Evolutionary conservation across 2,113 vertebrate species (phyloP).

Genomic region (Suncus etruscus): DNA sequence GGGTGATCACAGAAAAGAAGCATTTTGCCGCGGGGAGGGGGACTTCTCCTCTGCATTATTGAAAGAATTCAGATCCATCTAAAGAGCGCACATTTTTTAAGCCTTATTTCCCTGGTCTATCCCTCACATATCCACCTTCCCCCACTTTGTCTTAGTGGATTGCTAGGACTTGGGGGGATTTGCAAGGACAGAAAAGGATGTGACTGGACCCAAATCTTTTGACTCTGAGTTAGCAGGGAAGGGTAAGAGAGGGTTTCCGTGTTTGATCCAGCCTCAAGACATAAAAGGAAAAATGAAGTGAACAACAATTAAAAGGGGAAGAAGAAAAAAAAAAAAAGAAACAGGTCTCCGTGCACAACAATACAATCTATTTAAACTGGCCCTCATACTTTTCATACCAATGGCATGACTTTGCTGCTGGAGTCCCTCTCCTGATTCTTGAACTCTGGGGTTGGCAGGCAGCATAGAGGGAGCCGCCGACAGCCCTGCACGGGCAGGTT

Average conservation of each 20-base stretch:
- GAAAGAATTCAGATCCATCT: neutral
- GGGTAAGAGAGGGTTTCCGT: neutral
- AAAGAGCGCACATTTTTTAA: neutral
- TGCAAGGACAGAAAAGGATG: neutral
- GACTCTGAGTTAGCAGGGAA: neutral
- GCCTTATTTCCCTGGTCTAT: neutral
- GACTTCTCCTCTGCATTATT: neutral
- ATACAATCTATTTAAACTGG: slow-evolving; percentile 81
- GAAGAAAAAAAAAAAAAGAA: neutral
- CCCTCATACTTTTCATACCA: slow-evolving; percentile 84
- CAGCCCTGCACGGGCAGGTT: slow-evolving; percentile 75
- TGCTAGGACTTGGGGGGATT: neutral
- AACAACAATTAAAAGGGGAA: slow-evolving; percentile 58
- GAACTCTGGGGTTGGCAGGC: slow-evolving; percentile 76
- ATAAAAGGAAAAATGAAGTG: slow-evolving; percentile 77
- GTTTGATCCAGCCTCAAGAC: slow-evolving; percentile 60
- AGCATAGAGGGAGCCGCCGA: slow-evolving; percentile 73
- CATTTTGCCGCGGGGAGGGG: too few species aligned
- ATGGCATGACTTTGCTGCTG: slow-evolving; percentile 76
- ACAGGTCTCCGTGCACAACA: slow-evolving; percentile 60
- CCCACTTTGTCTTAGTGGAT: neutral
- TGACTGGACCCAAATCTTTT: neutral
- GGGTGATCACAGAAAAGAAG: neutral
- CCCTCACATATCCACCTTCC: too few species aligned
- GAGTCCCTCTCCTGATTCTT: slow-evolving; percentile 78